These are phyloP conservation scores for Lobophora halterata DNA, from an alignment of 2,888 invertebrate species.

Conservation along the genomic window DNA sequence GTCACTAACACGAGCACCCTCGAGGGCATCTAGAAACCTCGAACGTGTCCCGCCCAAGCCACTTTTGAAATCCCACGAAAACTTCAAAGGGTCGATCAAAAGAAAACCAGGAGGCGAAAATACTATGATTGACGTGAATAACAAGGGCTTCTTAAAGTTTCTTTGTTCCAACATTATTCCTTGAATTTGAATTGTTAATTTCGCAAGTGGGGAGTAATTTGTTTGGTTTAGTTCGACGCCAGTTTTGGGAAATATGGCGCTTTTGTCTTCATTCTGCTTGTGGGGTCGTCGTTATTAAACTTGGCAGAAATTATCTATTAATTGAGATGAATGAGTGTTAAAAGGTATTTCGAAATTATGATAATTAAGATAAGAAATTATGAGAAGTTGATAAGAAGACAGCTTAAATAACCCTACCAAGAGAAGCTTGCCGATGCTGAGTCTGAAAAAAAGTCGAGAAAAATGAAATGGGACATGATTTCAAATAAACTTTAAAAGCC, in stretches of 20 bases:
- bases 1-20: conserved; percentile 49
- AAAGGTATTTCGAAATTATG: conserved; percentile 28
- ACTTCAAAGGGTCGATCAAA: conserved; percentile 57
- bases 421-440: no score
- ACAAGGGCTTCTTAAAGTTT: conserved; percentile 41
- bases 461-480: no score
- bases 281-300: conserved; percentile 20
- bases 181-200: conserved; percentile 51
- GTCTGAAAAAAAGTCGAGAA: no score
- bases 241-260: conserved; percentile 17
- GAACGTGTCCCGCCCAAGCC: conserved; percentile 57
- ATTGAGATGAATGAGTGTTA: conserved; percentile 22
- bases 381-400: background rate
- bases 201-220: conserved; percentile 37
- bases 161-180: conserved; percentile 46
- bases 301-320: conserved; percentile 16
- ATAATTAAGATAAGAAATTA: background rate
- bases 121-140: conserved; percentile 36
- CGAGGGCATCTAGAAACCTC: conserved; percentile 35
- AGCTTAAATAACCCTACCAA: no score
- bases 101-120: conserved; percentile 26
- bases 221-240: conserved; percentile 38
- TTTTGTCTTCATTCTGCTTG: conserved; percentile 25
- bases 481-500: no score
- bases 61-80: conserved; percentile 37